phyloP scores from a whole-genome alignment of 2,797 vertebrate species.

The Morelia viridis region DNA sequence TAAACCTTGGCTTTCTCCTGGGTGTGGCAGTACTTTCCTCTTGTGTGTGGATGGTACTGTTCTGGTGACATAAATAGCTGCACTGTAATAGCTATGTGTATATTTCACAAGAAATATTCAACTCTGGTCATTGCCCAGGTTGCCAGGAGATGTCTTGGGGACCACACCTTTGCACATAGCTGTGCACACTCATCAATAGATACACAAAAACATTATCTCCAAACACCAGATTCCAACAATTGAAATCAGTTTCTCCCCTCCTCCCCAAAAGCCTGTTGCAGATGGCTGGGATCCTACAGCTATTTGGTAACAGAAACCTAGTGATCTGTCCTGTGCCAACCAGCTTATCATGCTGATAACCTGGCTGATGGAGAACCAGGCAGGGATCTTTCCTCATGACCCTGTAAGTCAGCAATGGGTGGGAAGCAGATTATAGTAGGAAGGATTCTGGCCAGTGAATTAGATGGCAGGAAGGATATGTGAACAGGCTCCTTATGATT shows the following conservation, averaged over 20 bases:
- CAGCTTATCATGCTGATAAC: neutral
- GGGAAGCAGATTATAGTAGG: neutral
- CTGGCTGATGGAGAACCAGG: neutral
- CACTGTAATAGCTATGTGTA: neutral
- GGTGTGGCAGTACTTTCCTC: neutral
- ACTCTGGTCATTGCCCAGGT: neutral
- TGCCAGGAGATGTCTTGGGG: neutral
- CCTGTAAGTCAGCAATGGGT: neutral
- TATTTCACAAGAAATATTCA: neutral
- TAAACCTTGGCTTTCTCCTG: neutral
- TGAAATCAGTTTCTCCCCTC: neutral
- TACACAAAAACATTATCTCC: neutral
- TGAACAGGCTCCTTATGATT: neutral
- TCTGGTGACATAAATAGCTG: neutral
- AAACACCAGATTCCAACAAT: neutral
- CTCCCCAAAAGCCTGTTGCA: neutral
- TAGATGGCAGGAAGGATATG: neutral
- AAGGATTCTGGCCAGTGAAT: neutral
- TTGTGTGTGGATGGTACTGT: neutral
- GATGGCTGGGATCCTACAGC: neutral
- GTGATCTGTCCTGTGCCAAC: neutral
- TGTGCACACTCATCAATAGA: neutral
- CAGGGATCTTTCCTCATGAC: neutral
- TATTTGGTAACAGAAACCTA: neutral
- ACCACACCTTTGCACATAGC: neutral